Evolutionary conservation across 1,140 invertebrate species (phyloP).

Genomic region (Rhagoletis zephyria): DNA sequence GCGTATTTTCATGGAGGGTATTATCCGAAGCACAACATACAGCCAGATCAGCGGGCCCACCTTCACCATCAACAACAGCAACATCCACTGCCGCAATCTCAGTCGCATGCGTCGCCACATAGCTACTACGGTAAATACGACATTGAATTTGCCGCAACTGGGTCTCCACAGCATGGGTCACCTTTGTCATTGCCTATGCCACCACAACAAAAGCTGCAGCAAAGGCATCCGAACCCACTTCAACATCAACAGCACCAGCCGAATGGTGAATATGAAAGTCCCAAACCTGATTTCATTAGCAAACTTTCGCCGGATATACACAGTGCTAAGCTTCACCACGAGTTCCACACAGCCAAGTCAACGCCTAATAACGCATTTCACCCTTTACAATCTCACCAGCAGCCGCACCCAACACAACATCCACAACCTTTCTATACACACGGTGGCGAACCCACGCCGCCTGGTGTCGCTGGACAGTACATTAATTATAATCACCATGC

Average conservation of each 20-base stretch:
- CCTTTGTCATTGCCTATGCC: not conserved
- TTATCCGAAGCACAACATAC: conserved; percentile 64
- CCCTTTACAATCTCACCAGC: conserved; percentile 61
- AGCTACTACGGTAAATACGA: conserved; percentile 72
- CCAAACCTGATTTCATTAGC: conserved; percentile 63
- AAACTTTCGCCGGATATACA: conserved; percentile 37
- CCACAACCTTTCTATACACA: conserved; percentile 62
- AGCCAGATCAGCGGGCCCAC: conserved; percentile 63
- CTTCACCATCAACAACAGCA: conserved; percentile 57
- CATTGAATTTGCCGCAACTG: conserved; percentile 66
- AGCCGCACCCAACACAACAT: conserved; percentile 32
- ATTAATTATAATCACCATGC: conserved; percentile 64
- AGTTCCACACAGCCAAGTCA: conserved; percentile 41
- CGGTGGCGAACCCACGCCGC: conserved; percentile 57
- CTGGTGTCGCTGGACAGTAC: conserved; percentile 42
- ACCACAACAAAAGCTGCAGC: conserved; percentile 53
- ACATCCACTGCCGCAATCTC: conserved; percentile 56
- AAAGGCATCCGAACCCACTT: conserved; percentile 42
- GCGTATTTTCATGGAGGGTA: conserved; percentile 61
- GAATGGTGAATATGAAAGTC: conserved; percentile 68
- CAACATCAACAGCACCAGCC: conserved; percentile 61
- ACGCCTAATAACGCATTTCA: conserved; percentile 60
- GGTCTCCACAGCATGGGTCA: conserved; percentile 60
- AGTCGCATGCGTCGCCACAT: conserved; percentile 58
- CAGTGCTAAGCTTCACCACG: conserved; percentile 46